Conservation (phyloP, 2,113 vertebrate species). For the Cinclus mexicanus region DNA sequence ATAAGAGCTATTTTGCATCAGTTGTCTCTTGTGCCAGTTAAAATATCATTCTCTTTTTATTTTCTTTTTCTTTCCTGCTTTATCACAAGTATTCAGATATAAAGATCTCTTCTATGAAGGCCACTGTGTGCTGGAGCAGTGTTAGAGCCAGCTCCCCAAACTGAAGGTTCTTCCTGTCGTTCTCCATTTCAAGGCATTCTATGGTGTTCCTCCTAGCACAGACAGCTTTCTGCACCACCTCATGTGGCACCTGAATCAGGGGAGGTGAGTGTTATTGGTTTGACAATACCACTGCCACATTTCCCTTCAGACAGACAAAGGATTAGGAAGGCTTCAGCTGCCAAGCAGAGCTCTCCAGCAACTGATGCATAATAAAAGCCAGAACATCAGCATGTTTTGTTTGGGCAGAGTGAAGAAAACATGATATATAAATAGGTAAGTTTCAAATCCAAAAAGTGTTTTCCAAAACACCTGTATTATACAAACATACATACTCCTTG, state of each 20-base stretch:
- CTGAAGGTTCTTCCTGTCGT: constrained; percentile 53
- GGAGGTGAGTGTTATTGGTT: not conserved
- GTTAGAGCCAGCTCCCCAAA: constrained; percentile 64
- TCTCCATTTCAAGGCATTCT: constrained; percentile 52
- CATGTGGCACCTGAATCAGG: not conserved
- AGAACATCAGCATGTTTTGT: not conserved
- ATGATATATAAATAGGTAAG: accelerated
- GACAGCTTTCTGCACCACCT: constrained; percentile 38
- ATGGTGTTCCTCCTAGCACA: constrained; percentile 68
- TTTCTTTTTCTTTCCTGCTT: not conserved
- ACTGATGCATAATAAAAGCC: not conserved
- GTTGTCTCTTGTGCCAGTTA: not conserved
- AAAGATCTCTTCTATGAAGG: constrained; percentile 66
- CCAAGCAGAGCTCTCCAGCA: not conserved
- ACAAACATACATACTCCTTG: not conserved
- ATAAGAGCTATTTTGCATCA: not conserved
- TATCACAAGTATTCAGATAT: not conserved
- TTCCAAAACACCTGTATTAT: not conserved
- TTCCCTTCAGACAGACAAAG: not conserved
- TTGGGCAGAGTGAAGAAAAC: not conserved
- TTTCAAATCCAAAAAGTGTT: not conserved
- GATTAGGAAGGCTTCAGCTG: not conserved
- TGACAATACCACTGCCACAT: not conserved
- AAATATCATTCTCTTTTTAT: not conserved
- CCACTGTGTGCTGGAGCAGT: constrained; percentile 42